phyloP scores from a whole-genome alignment of 2,888 invertebrate genomes.

The Eutolmus rufibarbis region DNA sequence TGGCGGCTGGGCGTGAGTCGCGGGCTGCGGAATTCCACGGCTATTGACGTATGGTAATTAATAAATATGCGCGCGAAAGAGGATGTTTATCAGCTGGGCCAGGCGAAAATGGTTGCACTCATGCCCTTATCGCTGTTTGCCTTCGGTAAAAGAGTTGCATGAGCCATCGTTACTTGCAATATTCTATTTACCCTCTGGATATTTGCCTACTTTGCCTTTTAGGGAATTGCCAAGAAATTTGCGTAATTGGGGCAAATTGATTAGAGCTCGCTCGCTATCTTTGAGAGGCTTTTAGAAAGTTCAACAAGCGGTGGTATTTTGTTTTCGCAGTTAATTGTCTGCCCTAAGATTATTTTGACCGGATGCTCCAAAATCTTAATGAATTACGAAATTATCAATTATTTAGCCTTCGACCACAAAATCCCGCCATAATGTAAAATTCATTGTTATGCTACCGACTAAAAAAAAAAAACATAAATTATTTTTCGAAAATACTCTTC shows the following conservation, averaged over 20 bases:
- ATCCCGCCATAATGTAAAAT: no score
- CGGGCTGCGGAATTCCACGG: neutral
- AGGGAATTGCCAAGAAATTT: neutral
- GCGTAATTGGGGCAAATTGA: neutral
- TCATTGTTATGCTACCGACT: no score
- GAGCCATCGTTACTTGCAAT: neutral
- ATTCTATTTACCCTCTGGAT: neutral
- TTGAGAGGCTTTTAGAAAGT: neutral
- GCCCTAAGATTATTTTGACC: neutral
- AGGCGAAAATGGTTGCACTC: neutral
- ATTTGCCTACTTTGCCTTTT: neutral
- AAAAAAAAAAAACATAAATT: no score
- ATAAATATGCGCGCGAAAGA: neutral
- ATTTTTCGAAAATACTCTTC: no score
- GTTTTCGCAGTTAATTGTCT: neutral
- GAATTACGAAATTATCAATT: no score
- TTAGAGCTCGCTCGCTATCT: neutral
- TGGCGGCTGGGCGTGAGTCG: neutral
- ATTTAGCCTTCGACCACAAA: no score
- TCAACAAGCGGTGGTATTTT: neutral
- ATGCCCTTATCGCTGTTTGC: neutral
- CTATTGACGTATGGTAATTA: slow-evolving; percentile 1
- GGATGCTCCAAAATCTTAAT: neutral
- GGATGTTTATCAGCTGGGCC: neutral
- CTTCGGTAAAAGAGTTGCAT: neutral